Percentiles rank a stretch among this genome's conserved stretches.
phyloP scores from a whole-genome alignment of 2,888 invertebrate species.

The Brenthis ino region DNA sequence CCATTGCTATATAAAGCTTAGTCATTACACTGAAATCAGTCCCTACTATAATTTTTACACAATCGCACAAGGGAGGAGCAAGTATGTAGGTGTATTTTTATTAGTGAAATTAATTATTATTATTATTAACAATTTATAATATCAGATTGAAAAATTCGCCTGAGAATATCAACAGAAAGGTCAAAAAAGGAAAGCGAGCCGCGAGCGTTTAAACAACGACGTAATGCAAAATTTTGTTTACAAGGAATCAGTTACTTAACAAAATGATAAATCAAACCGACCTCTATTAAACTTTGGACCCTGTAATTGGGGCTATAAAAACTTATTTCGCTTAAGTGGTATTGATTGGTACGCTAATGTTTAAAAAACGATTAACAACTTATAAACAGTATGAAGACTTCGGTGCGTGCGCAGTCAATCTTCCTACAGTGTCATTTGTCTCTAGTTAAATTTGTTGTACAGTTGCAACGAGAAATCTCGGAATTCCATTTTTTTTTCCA shows the following conservation, averaged over 20 bases:
- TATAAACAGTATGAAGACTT: constrained; percentile 32
- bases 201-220: constrained; percentile 35
- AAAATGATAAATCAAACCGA: constrained; percentile 39
- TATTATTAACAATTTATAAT: constrained; percentile 29
- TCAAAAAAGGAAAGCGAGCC: constrained; percentile 67
- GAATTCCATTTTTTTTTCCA: constrained; percentile 41
- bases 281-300: constrained; percentile 39
- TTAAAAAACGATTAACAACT: constrained; percentile 18
- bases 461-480: constrained; percentile 43
- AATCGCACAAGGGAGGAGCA: too few species aligned
- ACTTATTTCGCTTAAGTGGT: constrained; percentile 34
- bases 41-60: too few species aligned
- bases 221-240: constrained; percentile 46
- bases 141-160: constrained; percentile 38
- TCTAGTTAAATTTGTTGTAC: constrained; percentile 42
- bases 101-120: constrained; percentile 20
- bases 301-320: constrained; percentile 40
- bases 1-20: too few species aligned
- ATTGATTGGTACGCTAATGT: not conserved
- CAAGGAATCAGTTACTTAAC: constrained; percentile 30
- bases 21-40: too few species aligned
- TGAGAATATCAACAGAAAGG: constrained; percentile 61
- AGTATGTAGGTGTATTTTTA: too few species aligned
- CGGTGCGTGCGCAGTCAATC: constrained; percentile 56
- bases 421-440: constrained; percentile 60